Conservation (phyloP, 2,113 vertebrate species). For the Oophaga pumilio region DNA sequence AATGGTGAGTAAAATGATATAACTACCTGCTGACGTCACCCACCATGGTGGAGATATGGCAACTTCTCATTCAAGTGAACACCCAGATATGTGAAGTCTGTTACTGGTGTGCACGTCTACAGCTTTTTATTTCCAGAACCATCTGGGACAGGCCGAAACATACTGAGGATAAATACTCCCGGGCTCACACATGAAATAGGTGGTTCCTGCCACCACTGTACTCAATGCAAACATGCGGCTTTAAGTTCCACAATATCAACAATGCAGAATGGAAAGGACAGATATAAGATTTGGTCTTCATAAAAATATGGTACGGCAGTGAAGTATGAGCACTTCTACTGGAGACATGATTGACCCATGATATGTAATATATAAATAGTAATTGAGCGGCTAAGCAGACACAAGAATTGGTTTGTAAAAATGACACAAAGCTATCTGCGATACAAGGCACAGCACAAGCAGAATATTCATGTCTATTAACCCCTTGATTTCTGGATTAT, state of each 20-base stretch:
- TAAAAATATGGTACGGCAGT: not conserved
- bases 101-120: not conserved
- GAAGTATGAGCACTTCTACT: not conserved
- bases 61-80: not conserved
- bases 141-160: not conserved
- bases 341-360: not conserved
- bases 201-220: not conserved
- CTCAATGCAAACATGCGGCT: not conserved
- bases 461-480: constrained; percentile 26
- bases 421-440: constrained; percentile 38
- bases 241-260: not conserved
- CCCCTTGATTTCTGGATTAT: not conserved
- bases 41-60: not conserved
- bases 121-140: not conserved
- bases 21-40: not conserved
- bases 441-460: constrained; percentile 47
- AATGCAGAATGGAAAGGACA: no score
- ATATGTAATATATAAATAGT: not conserved
- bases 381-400: constrained; percentile 11
- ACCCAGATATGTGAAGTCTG: not conserved
- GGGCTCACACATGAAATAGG: not conserved
- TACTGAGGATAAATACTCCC: not conserved
- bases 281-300: not conserved
- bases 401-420: constrained; percentile 33
- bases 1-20: not conserved